These are phyloP conservation scores for Fissipunctia ypsillon DNA, from an alignment of 2,888 invertebrate genomes.

Conservation along the genomic window DNA sequence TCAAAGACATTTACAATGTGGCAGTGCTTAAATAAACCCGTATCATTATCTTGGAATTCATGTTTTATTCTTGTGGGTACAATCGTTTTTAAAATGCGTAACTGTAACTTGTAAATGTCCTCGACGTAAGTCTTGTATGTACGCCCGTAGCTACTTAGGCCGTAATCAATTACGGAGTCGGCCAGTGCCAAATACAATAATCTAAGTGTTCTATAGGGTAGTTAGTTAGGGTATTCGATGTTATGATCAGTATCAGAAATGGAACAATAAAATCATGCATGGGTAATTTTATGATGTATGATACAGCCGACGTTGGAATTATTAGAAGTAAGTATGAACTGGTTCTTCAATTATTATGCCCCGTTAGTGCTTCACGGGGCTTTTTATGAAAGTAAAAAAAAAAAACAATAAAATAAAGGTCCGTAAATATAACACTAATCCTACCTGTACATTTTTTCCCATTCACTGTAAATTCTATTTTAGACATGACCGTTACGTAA, in stretches of 20 bases:
- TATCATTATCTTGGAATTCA: too few species aligned
- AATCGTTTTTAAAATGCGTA: too few species aligned
- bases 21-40: too few species aligned
- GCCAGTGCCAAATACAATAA: too few species aligned
- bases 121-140: too few species aligned
- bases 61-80: too few species aligned
- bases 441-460: conserved; percentile 80
- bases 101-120: too few species aligned
- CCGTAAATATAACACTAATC: conserved; percentile 14
- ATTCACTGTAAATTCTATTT: conserved; percentile 81
- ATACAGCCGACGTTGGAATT: not conserved
- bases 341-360: not conserved
- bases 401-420: not conserved
- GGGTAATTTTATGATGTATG: not conserved
- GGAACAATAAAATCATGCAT: not conserved
- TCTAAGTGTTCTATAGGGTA: too few species aligned
- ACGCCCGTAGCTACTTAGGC: too few species aligned
- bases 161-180: too few species aligned
- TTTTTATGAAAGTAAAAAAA: not conserved
- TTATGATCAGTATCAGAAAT: not conserved
- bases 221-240: too few species aligned
- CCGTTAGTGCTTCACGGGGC: not conserved
- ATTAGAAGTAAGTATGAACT: not conserved
- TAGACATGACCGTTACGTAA: conserved; percentile 67
- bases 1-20: too few species aligned